Base-by-base conservation (phyloP, 2,797 vertebrate genomes). In the Pangasius sanitwongsei region DNA sequence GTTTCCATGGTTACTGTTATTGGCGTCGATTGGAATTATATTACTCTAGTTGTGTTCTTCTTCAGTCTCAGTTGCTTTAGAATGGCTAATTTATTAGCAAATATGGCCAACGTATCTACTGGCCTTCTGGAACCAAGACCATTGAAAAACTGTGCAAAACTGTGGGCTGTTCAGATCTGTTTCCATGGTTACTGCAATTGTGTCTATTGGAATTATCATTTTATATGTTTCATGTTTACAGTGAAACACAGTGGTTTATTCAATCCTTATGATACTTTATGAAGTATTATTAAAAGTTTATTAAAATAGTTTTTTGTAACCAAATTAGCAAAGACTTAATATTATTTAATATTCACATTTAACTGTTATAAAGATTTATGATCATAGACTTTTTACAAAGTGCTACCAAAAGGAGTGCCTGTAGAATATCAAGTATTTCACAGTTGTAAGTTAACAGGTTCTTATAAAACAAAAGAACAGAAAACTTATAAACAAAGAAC, bases 171-270 rank as follows among this genome's bases (percentile, higher is more conserved):
- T 81, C 31, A 57, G 53, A 57, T 80, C 48, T 55, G 50, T 81
- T 81, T 53, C 77, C 77, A 81, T 81, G 78, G 78, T 81, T 57
- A 81, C n/a, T 63, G 37, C 6, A 83, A 28, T 63, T 83, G 37
- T 63, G 18, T 37, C 4, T 61, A 23, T 41, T 59, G 55, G 23
- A 63, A 59, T 59, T 37, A 3, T 25, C 23, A 63, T 63, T 63
- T 25, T 78, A 48, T 28, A 34, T 28, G 37, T 44, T 63, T 63
- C 3, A n/a, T 16, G 57, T 28, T 41, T 13, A n/a, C 50, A 57
- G 18, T 34, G 16, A 81, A 81, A 81, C 3, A 61, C 9, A 23
- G 1, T 20, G 3, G 7, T 65, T 48, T n/a, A 48, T 65, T n/a
- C 5, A 6, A 41, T 63, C 31, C 28, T 83, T 61, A 61, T 28